Percentiles rank a stretch among this genome's conserved stretches.
Evolutionary conservation across 2,888 invertebrate species (phyloP).

Genomic region (Cabera pusaria): DNA sequence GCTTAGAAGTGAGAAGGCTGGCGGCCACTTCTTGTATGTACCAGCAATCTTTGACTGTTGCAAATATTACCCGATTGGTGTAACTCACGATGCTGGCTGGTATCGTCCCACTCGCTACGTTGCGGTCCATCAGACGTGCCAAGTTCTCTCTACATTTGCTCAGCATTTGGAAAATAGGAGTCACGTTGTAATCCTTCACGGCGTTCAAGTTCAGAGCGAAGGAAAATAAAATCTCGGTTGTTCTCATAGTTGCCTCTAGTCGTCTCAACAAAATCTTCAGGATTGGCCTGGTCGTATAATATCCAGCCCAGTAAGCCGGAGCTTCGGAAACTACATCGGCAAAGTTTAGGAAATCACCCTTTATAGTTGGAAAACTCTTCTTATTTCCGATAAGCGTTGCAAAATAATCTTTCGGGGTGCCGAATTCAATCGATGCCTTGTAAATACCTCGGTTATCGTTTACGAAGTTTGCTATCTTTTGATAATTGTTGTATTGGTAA

Average conservation of each 20-base stretch:
- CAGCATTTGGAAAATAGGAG: constrained; percentile 73
- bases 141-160: constrained; percentile 88
- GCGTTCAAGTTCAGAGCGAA: constrained; percentile 87
- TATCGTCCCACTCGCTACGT: constrained; percentile 98
- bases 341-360: constrained; percentile 97
- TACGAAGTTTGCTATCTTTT: constrained; percentile 93
- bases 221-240: constrained; percentile 93
- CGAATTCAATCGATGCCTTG: constrained; percentile 91
- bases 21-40: constrained; percentile 62
- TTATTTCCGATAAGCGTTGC: constrained; percentile 85
- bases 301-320: constrained; percentile 98
- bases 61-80: constrained; percentile 86
- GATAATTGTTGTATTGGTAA: constrained; percentile 96
- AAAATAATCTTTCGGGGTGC: constrained; percentile 96
- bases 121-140: constrained; percentile 96
- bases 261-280: constrained; percentile 92
- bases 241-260: constrained; percentile 90
- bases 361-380: constrained; percentile 86
- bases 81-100: constrained; percentile 93
- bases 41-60: constrained; percentile 65
- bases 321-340: constrained; percentile 93
- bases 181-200: constrained; percentile 78
- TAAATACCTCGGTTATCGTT: constrained; percentile 88
- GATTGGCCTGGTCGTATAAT: constrained; percentile 93
- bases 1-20: constrained; percentile 86